phyloP scores from a whole-genome alignment of 2,113 vertebrate genomes.

The Tragelaphus imberbis region DNA sequence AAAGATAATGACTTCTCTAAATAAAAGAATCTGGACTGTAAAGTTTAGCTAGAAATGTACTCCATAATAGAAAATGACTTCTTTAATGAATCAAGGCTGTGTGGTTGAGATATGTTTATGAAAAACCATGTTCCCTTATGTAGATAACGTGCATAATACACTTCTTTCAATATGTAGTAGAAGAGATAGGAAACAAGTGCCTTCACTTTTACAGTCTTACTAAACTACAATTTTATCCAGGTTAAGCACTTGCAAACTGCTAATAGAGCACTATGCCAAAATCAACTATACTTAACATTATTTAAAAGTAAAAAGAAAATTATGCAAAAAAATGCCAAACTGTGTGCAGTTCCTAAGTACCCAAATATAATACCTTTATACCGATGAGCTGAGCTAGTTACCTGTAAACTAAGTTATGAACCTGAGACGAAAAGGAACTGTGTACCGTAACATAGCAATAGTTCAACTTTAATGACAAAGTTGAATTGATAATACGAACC shows the following conservation, averaged over 20 bases:
- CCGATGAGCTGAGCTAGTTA: not conserved
- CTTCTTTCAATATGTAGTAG: not conserved
- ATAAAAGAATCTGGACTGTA: not conserved
- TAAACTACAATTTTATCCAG: not conserved
- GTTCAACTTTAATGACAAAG: not conserved
- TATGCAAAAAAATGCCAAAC: not conserved
- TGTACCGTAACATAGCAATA: not conserved
- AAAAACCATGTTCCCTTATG: not conserved
- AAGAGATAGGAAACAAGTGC: not conserved
- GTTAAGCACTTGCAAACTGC: not conserved
- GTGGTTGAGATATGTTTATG: not conserved
- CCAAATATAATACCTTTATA: not conserved
- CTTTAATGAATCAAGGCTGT: conserved; percentile 6
- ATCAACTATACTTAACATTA: not conserved
- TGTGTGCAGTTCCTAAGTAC: not conserved
- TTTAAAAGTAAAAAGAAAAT: not conserved
- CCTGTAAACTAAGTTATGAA: conserved; percentile 14
- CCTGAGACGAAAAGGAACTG: conserved; percentile 6
- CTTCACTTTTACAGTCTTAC: not conserved
- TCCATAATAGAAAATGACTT: conserved; percentile 6
- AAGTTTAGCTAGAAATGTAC: conserved; percentile 12
- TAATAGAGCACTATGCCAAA: not conserved
- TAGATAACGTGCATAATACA: not conserved
- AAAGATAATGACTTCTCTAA: not conserved
- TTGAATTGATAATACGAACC: not conserved